These are phyloP conservation scores for Agriopis marginaria DNA, from an alignment of 2,888 invertebrate species.

Conservation along the genomic window DNA sequence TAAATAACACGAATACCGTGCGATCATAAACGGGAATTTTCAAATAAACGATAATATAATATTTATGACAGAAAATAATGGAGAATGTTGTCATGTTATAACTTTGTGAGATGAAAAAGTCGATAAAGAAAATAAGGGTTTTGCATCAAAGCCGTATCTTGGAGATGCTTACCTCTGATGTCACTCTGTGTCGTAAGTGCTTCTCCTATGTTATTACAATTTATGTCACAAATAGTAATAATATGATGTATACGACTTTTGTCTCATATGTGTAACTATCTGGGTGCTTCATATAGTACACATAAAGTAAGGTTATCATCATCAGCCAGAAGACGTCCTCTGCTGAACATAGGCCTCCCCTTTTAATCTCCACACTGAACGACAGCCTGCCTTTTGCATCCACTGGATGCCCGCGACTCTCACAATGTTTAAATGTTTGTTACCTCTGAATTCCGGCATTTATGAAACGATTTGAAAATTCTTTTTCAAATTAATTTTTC, in stretches of 20 bases:
- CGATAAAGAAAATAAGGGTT: slow-evolving; percentile 21
- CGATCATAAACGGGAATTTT: slow-evolving; percentile 58
- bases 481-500: too few relatives aligned
- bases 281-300: neutral
- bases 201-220: slow-evolving; percentile 13
- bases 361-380: too few relatives aligned
- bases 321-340: too few relatives aligned
- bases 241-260: neutral
- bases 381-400: too few relatives aligned
- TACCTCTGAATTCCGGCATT: too few relatives aligned
- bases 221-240: neutral
- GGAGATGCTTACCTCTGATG: slow-evolving; percentile 15
- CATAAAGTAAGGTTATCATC: too few relatives aligned
- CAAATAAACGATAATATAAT: slow-evolving; percentile 58
- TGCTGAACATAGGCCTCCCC: too few relatives aligned
- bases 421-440: too few relatives aligned
- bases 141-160: slow-evolving; percentile 24
- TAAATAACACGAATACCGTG: slow-evolving; percentile 60
- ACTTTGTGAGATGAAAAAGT: slow-evolving; percentile 33
- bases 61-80: slow-evolving; percentile 54
- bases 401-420: too few relatives aligned
- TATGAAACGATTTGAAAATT: too few relatives aligned
- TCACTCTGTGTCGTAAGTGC: slow-evolving; percentile 1
- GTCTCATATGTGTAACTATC: neutral
- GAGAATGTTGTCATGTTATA: slow-evolving; percentile 39